Evolutionary conservation across 2,797 vertebrate species (phyloP), one percentile per base, ranked within the genome.

Genomic region (Setipinna tenuifilis): DNA sequence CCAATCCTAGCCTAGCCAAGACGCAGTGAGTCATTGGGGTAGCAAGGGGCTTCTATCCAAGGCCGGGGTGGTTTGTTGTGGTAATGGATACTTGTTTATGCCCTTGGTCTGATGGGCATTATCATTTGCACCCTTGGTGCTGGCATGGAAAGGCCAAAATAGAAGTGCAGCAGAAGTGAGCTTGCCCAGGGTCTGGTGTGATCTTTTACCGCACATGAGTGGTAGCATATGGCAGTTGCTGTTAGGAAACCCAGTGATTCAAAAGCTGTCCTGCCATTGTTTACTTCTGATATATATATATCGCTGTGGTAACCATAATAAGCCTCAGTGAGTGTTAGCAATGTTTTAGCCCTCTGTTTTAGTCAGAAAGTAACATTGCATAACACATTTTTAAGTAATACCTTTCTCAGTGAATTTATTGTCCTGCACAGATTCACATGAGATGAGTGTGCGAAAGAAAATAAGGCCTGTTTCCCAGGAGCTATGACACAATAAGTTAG

Each of bases 401-500:
- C 71, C 71, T 78, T 78, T 35, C 35, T 21, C 71, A 78, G 16
- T 78, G 71, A 78, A 78, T 78, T 78, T 78, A 44, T 44, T 44
- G 35, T 78, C 19, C 2, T 54, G 41, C 35, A 9, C 82, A 4
- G 21, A 68, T 19, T 65, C 59, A 82, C 23, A 48, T 58, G 35
- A 75, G 28, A 71, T 25, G 28, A 48, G 71, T 46, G 57, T 71
- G 59, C 48, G 81, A 71, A 21, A 19, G 62, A 21, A 35, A 58
- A 50, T 57, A 48, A 12, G 7, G 3, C 25, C 12, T 48, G 44
- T 41, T 83, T 83, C 21, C 46, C 46, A 54, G 14, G 62, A 46
- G 31, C 17, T 54, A 19, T 61, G 89, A 88, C 57, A 84, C 65
- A 41, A 31, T 48, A 61, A 46, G 48, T 31, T 11, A 62, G 11